Evolutionary conservation across 1,140 invertebrate species (phyloP), one percentile per base, ranked within the genome.

Genomic region (Panagrolaimus sp.): DNA sequence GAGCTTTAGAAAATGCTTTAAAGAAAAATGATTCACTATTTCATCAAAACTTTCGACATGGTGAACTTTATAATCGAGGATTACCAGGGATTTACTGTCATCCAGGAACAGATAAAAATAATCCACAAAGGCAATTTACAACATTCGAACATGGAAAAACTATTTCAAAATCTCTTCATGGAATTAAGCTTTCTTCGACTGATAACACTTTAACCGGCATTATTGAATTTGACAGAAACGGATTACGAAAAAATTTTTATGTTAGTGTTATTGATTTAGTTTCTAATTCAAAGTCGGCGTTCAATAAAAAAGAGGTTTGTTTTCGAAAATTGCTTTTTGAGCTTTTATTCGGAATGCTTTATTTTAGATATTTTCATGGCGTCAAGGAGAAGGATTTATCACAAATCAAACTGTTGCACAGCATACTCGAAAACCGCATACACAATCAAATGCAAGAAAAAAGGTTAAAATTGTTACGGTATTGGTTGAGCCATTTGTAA

Each of bases 291-390:
- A 82, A 76, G 43, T 80, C 79, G 43, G 74, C 79, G 1, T 82
- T 83, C 69, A 82, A 82, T 47, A 77, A 82, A 58, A 82, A 82
- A 67, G 80, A 82, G 67, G 79, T 82, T 32, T 26, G 71, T 63
- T 6, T 32, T 45, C 43, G 1, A 17, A 8, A n/a, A 68, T 43
- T 71, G 14, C 7, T 46, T 32, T 67, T 14, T n/a, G 12, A 17
- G 12, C 62, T 12, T 44, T 68, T 15, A 12, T 15, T 68, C 7
- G 2, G 32, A 38, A 38, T 4, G 32, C 2, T 4, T n/a, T 38
- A 38, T 67, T 68, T n/a, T 44, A 79, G 78, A 46, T 77, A 7
- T 52, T 83, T 43, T 70, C 75, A 10, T 82, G 80, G 80, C 72
- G 73, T 24, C 80, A 82, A 68, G 72, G 71, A 2, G 52, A 67